Evolutionary conservation across 2,113 vertebrate species (phyloP), one percentile per base, ranked within the genome.

Genomic region (Xyliphius kryptos): DNA sequence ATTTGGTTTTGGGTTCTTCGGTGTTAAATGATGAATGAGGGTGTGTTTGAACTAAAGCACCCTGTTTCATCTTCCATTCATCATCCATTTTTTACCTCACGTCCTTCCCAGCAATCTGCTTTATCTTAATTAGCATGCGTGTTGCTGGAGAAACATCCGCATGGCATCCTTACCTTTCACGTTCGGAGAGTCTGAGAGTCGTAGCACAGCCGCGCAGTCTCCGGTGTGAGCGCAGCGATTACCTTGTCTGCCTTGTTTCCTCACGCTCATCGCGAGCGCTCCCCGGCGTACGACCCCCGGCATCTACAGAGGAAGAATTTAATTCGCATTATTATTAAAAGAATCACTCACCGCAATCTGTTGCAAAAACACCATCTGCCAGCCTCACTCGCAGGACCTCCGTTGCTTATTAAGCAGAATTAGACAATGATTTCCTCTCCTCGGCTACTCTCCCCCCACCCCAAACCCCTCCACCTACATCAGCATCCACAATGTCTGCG

Each of bases 301-400:
- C 61, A 57, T 73, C 74, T 75, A 72, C 63, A 73, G 74, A 76
- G 74, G 69, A 76, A 77, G 70, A 76, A 73, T 79, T 81, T 76
- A 76, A 81, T 76, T 78, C 77, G 57, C 74, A 78, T 81, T 81
- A 81, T 79, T 77, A 81, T 81, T 75, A 79, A 78, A 79, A 75
- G 69, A 79, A 79, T 78, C 76, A 76, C 73, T 76, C 73, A 76
- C 73, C 69, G 76, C 76, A 78, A 79, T 81, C 76, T 81, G 77
- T 81, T 79, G 76, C 74, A 77, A 77, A 79, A 81, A 81, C 74
- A 79, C 79, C 79, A 81, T 77, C 79, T 79, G 79, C 66, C 67
- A 57, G 71, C 70, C 6, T 76, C 70, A 81, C 79, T 77, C 77
- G 52, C 46, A 77, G 77, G 77, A 77, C 73, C 71, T 73, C 66